A percentile compares a stretch with the other conserved stretches of the same genome.
These are phyloP conservation scores for Crocidura indochinensis DNA, from an alignment of 2,797 vertebrate species.

Conservation along the genomic window DNA sequence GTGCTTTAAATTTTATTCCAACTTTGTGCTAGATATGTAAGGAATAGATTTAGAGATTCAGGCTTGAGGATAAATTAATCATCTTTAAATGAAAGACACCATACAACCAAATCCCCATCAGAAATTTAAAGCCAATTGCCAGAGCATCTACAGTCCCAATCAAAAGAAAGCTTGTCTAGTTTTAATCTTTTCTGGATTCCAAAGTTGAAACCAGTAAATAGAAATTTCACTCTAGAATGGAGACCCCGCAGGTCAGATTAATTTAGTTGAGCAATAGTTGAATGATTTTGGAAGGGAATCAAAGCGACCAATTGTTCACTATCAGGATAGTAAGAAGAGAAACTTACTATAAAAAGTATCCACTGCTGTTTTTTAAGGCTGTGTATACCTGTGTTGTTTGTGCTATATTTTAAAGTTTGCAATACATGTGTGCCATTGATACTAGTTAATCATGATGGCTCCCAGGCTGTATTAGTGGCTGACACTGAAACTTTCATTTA, in stretches of 20 bases:
- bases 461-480: neutral
- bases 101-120: neutral
- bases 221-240: neutral
- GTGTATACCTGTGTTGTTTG: neutral
- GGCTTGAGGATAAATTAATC: neutral
- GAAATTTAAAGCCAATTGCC: neutral
- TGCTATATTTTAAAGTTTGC: constrained; percentile 49
- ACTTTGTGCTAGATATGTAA: constrained; percentile 26
- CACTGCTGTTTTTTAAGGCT: neutral
- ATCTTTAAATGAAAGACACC: constrained; percentile 27
- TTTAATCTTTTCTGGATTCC: neutral
- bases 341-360: constrained; percentile 31
- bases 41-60: constrained; percentile 23
- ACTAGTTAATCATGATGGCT: neutral
- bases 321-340: neutral
- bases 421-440: neutral
- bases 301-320: constrained; percentile 39
- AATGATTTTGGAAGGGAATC: constrained; percentile 46
- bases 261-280: constrained; percentile 49
- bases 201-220: neutral
- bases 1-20: constrained; percentile 49
- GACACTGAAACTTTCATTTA: constrained; percentile 12
- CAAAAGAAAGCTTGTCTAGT: neutral
- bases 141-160: neutral
- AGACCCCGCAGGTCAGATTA: neutral